Base-by-base conservation (phyloP, 2,797 vertebrate species). In the Gambelia wislizenii region DNA sequence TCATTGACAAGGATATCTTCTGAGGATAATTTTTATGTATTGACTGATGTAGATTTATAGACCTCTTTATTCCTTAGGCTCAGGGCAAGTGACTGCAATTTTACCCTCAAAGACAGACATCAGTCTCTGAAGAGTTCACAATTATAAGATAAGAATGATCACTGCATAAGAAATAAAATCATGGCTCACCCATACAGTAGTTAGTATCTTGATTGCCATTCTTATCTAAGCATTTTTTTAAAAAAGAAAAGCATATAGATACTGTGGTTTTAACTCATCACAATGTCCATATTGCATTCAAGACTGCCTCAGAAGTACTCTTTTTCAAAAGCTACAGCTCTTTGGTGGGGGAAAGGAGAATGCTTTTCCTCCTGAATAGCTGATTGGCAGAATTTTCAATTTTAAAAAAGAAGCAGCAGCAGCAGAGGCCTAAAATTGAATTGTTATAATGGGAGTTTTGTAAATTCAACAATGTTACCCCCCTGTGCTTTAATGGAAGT, bases 31-130 rank as follows among this genome's bases (percentile, higher is more conserved):
- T 85, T 83, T 76, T 39, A 88, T 76, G 70, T 64, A 76, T 67
- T 64, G 87, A 84, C 56, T 85, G 64, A 89, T 89, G 67, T 70
- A 80, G 76, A 89, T 85, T 89, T 89, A 78, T 74, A 84, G 75
- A 30, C 6, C 1, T 36, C 42, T 22, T 72, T 69, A 84, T 84
- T 88, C 47, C 47, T 33, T 39, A 36, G n/a, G 36, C 59, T 72
- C 39, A 44, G 59, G 64, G 75, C 64, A 89, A 69, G 12, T 69
- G 85, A 7, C 61, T 74, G 25, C 69, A 82, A 87, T 83, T 83
- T 75, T 75, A 79, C 52, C 3, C 79, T 89, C 54, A 85, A 72
- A 59, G 74, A 76, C 13, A 30, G 39, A 89, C 42, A 49, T n/a
- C 4, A 56, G 0, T 70, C 27, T 61, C 52, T 79, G 49, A 79